Evolutionary conservation across 2,113 vertebrate genomes (phyloP).

Genomic region (Oryzias melastigma): DNA sequence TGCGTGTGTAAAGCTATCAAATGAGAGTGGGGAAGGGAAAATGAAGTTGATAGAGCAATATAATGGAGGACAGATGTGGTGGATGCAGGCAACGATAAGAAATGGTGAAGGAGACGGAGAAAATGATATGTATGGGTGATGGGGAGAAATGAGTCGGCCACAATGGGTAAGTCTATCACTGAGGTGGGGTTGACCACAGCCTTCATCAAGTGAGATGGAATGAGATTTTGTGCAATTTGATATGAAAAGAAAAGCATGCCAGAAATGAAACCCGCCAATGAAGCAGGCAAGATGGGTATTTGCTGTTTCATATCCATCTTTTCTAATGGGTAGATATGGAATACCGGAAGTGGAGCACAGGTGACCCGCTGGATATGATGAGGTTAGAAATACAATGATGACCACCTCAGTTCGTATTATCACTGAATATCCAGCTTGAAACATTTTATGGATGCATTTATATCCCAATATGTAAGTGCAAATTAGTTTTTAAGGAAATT

Average conservation of each 20-base stretch:
- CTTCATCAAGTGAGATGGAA: conserved; percentile 39
- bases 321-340: no score
- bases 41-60: conserved; percentile 26
- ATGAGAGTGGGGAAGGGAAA: conserved; percentile 13
- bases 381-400: no score
- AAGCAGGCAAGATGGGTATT: conserved; percentile 41
- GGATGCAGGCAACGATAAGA: conserved; percentile 41
- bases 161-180: conserved; percentile 26
- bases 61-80: conserved; percentile 42
- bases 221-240: conserved; percentile 49
- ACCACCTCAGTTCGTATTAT: no score
- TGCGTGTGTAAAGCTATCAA: conserved; percentile 36
- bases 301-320: not conserved
- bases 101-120: conserved; percentile 30
- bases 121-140: conserved; percentile 34
- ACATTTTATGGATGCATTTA: not conserved
- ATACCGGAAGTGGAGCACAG: no score
- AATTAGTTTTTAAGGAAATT: not conserved
- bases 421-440: no score
- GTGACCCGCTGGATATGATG: no score
- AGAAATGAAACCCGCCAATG: conserved; percentile 17
- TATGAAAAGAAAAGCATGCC: conserved; percentile 20
- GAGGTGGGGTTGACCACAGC: conserved; percentile 19
- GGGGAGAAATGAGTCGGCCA: conserved; percentile 28
- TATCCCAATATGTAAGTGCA: conserved; percentile 15